A percentile compares a stretch with the other conserved stretches of the same genome.
Conservation (phyloP, 92 coral and sea anemone genomes). For the Zoanthus sociatus region DNA sequence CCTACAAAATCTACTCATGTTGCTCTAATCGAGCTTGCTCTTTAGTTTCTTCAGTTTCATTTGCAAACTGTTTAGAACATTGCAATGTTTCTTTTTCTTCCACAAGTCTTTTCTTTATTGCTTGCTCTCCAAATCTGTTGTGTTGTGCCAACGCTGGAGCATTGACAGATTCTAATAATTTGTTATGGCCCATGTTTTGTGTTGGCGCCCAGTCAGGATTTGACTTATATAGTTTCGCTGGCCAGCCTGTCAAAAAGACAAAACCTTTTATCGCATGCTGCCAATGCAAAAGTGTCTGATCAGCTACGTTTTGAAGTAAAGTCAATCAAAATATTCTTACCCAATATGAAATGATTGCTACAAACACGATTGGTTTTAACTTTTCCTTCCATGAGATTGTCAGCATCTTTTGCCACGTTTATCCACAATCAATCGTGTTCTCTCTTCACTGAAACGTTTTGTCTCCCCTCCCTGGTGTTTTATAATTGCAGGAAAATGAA, state of each 20-base stretch:
- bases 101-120: conserved; percentile 15
- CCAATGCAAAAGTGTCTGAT: conserved; percentile 6
- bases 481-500: conserved; percentile 5
- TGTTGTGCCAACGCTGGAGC: conserved; percentile 12
- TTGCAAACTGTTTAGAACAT: conserved; percentile 10
- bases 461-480: conserved; percentile 17
- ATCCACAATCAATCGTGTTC: conserved; percentile 55
- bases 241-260: background rate
- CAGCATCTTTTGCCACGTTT: conserved; percentile 45
- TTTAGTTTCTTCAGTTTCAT: conserved; percentile 8
- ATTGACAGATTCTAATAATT: background rate
- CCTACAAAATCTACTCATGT: conserved; percentile 19
- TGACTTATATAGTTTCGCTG: conserved; percentile 13
- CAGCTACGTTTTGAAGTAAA: background rate
- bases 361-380: conserved; percentile 62
- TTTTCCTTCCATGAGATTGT: conserved; percentile 63
- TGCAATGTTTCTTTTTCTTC: conserved; percentile 20
- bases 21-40: conserved; percentile 26
- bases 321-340: conserved; percentile 50
- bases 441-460: conserved; percentile 38
- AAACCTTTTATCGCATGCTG: background rate
- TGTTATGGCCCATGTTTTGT: conserved; percentile 25
- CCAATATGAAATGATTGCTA: conserved; percentile 69
- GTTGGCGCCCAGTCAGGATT: conserved; percentile 26
- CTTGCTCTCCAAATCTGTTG: conserved; percentile 7